Conservation (phyloP, 2,797 vertebrate species). For the Xiphophorus birchmanni region DNA sequence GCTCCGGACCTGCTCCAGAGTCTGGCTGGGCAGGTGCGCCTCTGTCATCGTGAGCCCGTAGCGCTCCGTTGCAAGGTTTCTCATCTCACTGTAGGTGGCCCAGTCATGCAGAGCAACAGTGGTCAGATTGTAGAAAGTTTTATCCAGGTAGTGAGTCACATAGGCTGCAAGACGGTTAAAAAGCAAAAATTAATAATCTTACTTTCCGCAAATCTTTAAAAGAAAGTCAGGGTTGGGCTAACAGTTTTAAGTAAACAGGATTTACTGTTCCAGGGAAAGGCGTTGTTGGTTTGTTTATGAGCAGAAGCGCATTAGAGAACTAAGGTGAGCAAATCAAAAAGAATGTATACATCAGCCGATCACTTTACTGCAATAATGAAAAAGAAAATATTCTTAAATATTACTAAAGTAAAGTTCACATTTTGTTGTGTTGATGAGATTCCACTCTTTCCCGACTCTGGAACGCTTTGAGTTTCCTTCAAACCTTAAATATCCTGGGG, state of each 20-base stretch:
- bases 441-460: background rate
- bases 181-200: background rate
- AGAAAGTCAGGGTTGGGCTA: background rate
- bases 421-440: background rate
- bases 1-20: conserved; percentile 91
- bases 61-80: conserved; percentile 94
- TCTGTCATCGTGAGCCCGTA: conserved; percentile 97
- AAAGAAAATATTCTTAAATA: background rate
- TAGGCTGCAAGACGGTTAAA: conserved; percentile 79
- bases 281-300: background rate
- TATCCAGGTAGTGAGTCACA: conserved; percentile 98
- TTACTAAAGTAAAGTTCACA: too few relatives aligned
- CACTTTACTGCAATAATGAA: background rate
- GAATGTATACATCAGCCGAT: background rate
- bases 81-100: conserved; percentile 99
- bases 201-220: background rate
- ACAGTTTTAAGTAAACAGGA: background rate
- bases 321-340: background rate
- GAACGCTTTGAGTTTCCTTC: background rate
- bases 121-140: conserved; percentile 98
- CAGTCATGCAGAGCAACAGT: conserved; percentile 98
- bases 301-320: background rate
- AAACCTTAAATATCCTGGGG: background rate
- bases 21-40: conserved; percentile 97
- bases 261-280: background rate